Conservation (phyloP, 2,888 invertebrate species). For the Amphipyra tragopoginis region DNA sequence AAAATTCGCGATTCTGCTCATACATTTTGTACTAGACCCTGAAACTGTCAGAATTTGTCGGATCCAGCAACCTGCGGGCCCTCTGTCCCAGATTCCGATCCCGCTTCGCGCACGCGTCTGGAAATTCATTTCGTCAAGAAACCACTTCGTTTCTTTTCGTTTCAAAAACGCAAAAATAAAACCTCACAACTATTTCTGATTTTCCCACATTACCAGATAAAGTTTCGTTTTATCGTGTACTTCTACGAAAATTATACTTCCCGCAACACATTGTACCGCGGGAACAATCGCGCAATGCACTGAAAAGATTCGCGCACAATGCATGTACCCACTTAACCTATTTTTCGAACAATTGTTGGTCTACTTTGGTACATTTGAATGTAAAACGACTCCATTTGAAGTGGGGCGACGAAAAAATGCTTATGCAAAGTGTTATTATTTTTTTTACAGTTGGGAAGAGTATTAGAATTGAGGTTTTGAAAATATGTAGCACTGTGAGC, state of each 20-base stretch:
- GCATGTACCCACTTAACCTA: constrained; percentile 69
- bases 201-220: neutral
- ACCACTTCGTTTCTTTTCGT: too few relatives aligned
- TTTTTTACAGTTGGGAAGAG: constrained; percentile 71
- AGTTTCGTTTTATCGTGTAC: neutral
- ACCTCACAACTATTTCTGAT: neutral
- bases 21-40: too few relatives aligned
- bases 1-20: too few relatives aligned
- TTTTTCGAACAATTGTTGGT: constrained; percentile 66
- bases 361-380: constrained; percentile 73
- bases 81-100: too few relatives aligned
- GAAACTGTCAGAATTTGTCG: too few relatives aligned
- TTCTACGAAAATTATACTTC: constrained; percentile 1
- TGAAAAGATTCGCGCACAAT: constrained; percentile 57
- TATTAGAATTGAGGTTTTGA: constrained; percentile 63
- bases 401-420: constrained; percentile 80
- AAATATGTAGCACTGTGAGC: constrained; percentile 62
- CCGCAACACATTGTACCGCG: constrained; percentile 5
- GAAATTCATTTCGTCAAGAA: too few relatives aligned
- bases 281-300: constrained; percentile 36
- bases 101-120: too few relatives aligned
- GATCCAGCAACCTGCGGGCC: too few relatives aligned
- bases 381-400: constrained; percentile 72
- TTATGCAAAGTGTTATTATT: constrained; percentile 89
- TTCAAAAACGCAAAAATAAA: too few relatives aligned